Conservation (phyloP, 2,797 vertebrate genomes). For the Pampus argenteus region DNA sequence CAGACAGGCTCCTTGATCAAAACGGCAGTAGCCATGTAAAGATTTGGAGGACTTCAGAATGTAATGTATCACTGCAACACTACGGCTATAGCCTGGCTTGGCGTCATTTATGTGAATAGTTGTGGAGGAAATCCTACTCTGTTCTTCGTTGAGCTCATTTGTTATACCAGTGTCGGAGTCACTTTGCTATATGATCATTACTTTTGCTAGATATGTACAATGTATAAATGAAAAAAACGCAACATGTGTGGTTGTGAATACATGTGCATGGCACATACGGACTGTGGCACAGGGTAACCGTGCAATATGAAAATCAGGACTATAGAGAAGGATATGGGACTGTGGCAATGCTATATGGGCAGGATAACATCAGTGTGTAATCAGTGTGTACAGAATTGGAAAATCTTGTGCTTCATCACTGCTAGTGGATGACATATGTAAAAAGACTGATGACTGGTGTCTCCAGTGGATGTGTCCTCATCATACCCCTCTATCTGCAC, state of each 20-base stretch:
- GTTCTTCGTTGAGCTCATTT: not conserved
- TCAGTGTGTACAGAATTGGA: conserved; percentile 10
- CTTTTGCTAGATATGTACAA: not conserved
- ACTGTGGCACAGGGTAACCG: not conserved
- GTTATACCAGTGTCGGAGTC: too few relatives aligned
- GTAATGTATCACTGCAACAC: conserved; percentile 8
- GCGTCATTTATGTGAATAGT: not conserved
- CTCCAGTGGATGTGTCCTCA: conserved; percentile 24
- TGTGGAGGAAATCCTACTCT: not conserved
- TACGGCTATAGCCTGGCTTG: not conserved
- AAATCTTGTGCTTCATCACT: not conserved
- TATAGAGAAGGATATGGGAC: not conserved
- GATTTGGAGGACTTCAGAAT: conserved; percentile 27
- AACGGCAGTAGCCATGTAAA: conserved; percentile 38
- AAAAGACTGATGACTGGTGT: conserved; percentile 7
- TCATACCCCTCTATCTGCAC: conserved; percentile 19
- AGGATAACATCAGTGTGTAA: not conserved
- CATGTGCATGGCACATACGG: not conserved
- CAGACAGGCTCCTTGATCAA: conserved; percentile 55
- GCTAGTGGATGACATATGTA: conserved; percentile 12
- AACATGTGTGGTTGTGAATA: not conserved
- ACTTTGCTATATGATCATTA: not conserved
- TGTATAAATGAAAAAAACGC: not conserved
- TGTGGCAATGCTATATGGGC: not conserved
- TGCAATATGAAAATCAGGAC: conserved; percentile 9